phyloP scores from a whole-genome alignment of 2,113 vertebrate genomes.

The Chloebia gouldiae region DNA sequence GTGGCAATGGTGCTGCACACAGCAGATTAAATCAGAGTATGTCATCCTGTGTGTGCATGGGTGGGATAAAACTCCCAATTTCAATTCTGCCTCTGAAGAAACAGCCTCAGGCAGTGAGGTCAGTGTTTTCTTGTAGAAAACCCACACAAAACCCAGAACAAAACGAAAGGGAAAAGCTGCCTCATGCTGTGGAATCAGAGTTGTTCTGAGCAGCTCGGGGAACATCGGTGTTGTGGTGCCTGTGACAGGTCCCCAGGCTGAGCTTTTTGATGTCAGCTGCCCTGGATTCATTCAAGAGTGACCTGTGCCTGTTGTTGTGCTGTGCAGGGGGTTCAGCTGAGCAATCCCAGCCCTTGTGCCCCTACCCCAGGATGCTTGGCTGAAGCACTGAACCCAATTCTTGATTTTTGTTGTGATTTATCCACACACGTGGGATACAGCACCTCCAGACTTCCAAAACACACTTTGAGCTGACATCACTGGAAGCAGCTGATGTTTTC shows the following conservation, averaged over 20 bases:
- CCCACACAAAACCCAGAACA: not conserved
- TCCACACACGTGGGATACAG: not conserved
- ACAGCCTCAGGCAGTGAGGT: not conserved
- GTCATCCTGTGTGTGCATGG: not conserved
- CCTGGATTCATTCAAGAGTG: not conserved
- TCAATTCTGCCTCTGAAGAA: not conserved
- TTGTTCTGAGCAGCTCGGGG: not conserved
- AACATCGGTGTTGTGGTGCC: not conserved
- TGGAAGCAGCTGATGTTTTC: not conserved
- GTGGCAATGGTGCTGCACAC: not conserved
- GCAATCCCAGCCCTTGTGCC: not conserved
- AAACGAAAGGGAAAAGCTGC: not conserved
- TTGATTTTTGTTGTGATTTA: not conserved
- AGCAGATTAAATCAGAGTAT: not conserved
- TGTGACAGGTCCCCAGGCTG: not conserved
- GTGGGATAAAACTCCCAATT: not conserved
- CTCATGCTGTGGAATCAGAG: not conserved
- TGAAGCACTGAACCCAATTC: not conserved
- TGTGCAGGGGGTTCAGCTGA: not conserved
- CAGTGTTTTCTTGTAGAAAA: not conserved
- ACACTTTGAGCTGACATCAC: fast-evolving
- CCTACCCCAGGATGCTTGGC: not conserved
- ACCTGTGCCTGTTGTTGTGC: not conserved
- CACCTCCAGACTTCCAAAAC: not conserved
- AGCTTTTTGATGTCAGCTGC: not conserved